A percentile compares a stretch with the other conserved stretches of the same genome.
Evolutionary conservation across 2,113 vertebrate species (phyloP).

Genomic region (Rhea pennata): DNA sequence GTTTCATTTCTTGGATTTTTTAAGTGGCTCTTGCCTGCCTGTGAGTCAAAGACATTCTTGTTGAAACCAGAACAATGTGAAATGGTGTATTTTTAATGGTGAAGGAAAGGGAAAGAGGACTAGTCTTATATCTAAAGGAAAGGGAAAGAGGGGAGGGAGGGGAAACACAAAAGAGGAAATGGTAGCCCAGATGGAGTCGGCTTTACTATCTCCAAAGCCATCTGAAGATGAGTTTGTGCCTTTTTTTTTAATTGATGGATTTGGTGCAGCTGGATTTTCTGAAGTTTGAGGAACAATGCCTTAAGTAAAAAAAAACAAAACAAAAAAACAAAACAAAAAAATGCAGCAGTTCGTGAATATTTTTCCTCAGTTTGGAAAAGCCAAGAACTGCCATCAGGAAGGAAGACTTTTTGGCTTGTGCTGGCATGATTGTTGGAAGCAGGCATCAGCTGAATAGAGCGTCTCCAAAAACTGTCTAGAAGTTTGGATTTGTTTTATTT

Average conservation of each 20-base stretch:
- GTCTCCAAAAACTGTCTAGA: constrained; percentile 62
- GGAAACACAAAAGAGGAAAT: constrained; percentile 15
- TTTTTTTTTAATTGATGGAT: constrained; percentile 82
- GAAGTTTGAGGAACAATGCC: constrained; percentile 83
- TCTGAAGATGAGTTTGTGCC: constrained; percentile 85
- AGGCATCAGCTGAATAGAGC: constrained; percentile 65
- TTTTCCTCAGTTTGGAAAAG: constrained; percentile 60
- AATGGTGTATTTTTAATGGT: constrained; percentile 40
- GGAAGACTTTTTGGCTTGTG: constrained; percentile 63
- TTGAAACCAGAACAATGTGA: constrained; percentile 8
- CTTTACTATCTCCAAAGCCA: constrained; percentile 75
- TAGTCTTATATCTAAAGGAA: constrained; percentile 34
- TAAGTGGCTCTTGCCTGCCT: constrained; percentile 68
- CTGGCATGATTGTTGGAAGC: constrained; percentile 66
- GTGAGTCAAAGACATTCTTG: constrained; percentile 43
- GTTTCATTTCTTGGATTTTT: constrained; percentile 72
- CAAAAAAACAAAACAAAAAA: constrained; percentile 8
- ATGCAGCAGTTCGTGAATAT: constrained; percentile 56
- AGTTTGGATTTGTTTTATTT: constrained; percentile 59
- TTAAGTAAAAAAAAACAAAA: constrained; percentile 75
- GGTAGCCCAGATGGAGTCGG: constrained; percentile 69
- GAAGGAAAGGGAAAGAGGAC: constrained; percentile 53
- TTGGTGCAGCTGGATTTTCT: constrained; percentile 80
- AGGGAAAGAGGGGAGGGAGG: constrained; percentile 27
- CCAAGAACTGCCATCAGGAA: constrained; percentile 61